These are phyloP conservation scores for Panagrolaimus sp. DNA, from an alignment of 1,140 invertebrate species.

Conservation along the genomic window DNA sequence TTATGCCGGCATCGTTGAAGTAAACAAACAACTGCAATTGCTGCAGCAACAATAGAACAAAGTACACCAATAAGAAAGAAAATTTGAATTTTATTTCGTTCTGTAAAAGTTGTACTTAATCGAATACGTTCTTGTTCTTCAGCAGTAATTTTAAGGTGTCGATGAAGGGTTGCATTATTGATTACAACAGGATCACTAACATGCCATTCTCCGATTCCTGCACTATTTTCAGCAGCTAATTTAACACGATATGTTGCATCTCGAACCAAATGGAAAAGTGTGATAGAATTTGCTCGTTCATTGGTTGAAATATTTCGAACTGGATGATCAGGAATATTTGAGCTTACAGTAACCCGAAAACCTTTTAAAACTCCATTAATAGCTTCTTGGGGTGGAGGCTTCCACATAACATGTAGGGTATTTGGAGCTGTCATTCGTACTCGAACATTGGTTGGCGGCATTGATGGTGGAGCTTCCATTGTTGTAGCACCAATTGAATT, in stretches of 20 bases:
- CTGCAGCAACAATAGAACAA: background rate
- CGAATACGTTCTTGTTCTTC: constrained; percentile 13
- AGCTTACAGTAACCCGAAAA: background rate
- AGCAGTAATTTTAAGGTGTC: constrained; percentile 12
- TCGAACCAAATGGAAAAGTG: constrained; percentile 2
- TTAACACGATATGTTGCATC: background rate
- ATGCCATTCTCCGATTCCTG: constrained; percentile 10
- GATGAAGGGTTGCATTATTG: constrained; percentile 4
- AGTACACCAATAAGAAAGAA: background rate
- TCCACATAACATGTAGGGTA: constrained; percentile 15
- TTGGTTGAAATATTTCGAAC: constrained; percentile 16
- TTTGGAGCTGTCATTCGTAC: constrained; percentile 6
- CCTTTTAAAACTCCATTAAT: constrained; percentile 21
- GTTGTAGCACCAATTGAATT: constrained; percentile 61
- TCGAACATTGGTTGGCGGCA: constrained; percentile 13
- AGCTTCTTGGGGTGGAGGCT: constrained; percentile 1
- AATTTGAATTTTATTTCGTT: constrained; percentile 16
- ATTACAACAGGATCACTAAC: constrained; percentile 14
- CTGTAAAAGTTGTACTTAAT: constrained; percentile 1
- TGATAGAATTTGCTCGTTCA: constrained; percentile 13
- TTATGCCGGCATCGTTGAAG: constrained; percentile 11
- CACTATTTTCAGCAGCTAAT: constrained; percentile 10
- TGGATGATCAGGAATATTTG: constrained; percentile 4
- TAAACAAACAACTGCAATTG: background rate
- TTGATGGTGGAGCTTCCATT: constrained; percentile 57